These are phyloP conservation scores for Chrysochloris asiatica DNA, from an alignment of 2,113 vertebrate genomes.

Conservation along the genomic window DNA sequence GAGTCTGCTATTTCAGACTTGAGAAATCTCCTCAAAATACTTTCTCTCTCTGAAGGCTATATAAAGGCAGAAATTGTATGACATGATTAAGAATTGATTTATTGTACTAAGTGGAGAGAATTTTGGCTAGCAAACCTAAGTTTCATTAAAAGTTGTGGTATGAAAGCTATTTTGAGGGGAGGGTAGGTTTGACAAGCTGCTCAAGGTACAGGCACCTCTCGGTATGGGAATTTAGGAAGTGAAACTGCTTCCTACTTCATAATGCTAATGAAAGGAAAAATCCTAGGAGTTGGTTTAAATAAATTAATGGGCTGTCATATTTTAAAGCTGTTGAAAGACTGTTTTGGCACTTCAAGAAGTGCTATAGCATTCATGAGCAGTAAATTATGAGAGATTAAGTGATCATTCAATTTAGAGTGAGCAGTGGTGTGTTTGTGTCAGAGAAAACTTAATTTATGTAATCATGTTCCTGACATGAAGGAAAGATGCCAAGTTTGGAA, in stretches of 20 bases:
- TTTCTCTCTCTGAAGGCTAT: background rate
- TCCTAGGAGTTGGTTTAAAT: conserved; percentile 24
- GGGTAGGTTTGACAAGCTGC: background rate
- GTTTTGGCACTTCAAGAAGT: conserved; percentile 71
- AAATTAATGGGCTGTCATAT: conserved; percentile 70
- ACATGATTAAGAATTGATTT: background rate
- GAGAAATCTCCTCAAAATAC: background rate
- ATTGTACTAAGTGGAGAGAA: background rate
- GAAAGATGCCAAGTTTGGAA: conserved; percentile 20
- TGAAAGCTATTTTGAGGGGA: background rate
- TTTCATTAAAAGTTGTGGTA: background rate
- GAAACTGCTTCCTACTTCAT: conserved; percentile 38
- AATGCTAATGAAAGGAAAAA: conserved; percentile 59
- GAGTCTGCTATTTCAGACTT: too few relatives aligned
- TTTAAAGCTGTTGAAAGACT: conserved; percentile 72
- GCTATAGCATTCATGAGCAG: conserved; percentile 62
- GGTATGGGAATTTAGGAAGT: background rate
- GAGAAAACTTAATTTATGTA: conserved; percentile 62
- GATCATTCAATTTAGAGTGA: conserved; percentile 67
- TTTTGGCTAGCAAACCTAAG: background rate
- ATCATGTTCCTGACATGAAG: conserved; percentile 15
- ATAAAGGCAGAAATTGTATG: background rate
- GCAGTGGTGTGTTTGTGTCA: conserved; percentile 70
- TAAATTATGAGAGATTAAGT: conserved; percentile 74
- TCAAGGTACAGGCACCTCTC: background rate